Evolutionary conservation across 2,888 invertebrate genomes (phyloP).

Genomic region (Erpobdella octoculata): DNA sequence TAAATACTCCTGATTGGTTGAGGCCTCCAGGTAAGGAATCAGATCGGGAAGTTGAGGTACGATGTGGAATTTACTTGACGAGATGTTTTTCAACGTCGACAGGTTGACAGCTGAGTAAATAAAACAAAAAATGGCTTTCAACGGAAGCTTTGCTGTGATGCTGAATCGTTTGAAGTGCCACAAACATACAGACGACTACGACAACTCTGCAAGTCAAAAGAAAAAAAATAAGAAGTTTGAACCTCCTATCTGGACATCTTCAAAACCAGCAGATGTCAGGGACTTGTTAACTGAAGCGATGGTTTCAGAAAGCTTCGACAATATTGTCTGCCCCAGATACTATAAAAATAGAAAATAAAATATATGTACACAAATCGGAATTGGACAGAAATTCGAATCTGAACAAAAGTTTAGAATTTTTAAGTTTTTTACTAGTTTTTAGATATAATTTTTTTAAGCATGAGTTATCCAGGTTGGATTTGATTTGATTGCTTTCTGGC

Average conservation of each 20-base stretch:
- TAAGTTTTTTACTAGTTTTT: too few species aligned
- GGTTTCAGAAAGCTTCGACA: constrained; percentile 67
- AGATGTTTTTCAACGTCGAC: constrained; percentile 68
- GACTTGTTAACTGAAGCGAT: constrained; percentile 66
- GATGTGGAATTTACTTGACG: constrained; percentile 56
- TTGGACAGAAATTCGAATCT: too few species aligned
- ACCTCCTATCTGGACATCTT: constrained; percentile 51
- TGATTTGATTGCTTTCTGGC: too few species aligned
- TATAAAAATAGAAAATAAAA: constrained; percentile 48
- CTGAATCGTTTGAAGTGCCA: not conserved
- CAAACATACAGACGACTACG: not conserved
- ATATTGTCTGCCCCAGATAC: constrained; percentile 79
- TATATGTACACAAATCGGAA: not conserved
- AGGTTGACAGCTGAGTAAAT: constrained; percentile 59
- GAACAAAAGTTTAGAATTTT: too few species aligned
- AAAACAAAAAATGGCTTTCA: not conserved
- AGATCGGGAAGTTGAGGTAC: constrained; percentile 61
- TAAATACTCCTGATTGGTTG: constrained; percentile 76
- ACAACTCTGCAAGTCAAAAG: not conserved
- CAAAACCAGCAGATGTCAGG: constrained; percentile 62
- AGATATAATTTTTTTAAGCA: too few species aligned
- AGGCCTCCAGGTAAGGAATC: constrained; percentile 72
- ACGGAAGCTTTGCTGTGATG: not conserved
- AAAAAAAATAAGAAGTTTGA: not conserved
- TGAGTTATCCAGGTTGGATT: too few species aligned